These are phyloP conservation scores for Enchytraeus crypticus DNA, from an alignment of 2,888 invertebrate genomes.

Conservation along the genomic window DNA sequence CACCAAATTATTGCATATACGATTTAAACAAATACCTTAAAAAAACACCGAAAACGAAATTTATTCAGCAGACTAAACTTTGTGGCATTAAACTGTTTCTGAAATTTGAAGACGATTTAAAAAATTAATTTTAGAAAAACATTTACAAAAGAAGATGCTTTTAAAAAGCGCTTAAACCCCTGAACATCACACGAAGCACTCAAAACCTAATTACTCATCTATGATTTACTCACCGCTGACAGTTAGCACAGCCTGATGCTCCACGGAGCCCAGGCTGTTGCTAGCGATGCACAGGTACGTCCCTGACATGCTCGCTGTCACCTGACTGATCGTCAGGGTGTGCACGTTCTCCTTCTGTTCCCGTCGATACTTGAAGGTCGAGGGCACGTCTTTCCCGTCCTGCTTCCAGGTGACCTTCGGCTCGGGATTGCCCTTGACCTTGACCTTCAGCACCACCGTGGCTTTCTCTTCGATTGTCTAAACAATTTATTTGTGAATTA, in stretches of 20 bases:
- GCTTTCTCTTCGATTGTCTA: slow-evolving; percentile 13
- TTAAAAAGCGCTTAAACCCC: no score
- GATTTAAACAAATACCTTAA: no score
- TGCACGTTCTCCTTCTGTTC: slow-evolving; percentile 60
- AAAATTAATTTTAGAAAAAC: no score
- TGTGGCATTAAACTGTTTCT: no score
- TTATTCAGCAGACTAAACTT: no score
- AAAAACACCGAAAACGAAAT: no score
- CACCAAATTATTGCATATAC: no score
- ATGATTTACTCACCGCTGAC: slow-evolving; percentile 65
- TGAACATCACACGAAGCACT: not conserved
- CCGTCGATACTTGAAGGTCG: slow-evolving; percentile 67
- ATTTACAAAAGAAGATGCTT: no score
- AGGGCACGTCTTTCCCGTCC: slow-evolving; percentile 57
- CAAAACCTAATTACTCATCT: not conserved
- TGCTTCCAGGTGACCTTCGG: slow-evolving; percentile 49
- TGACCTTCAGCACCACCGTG: slow-evolving; percentile 12
- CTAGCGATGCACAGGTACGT: slow-evolving; percentile 10
- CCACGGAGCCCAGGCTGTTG: slow-evolving; percentile 13
- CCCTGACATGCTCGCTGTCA: slow-evolving; percentile 39
- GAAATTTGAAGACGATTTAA: no score
- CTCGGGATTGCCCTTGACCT: slow-evolving; percentile 65
- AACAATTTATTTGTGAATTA: not conserved
- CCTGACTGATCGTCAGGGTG: slow-evolving; percentile 32
- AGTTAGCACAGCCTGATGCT: slow-evolving; percentile 55